Evolutionary conservation across 2,113 vertebrate genomes (phyloP).

Genomic region (Nycticryphes semicollaris): DNA sequence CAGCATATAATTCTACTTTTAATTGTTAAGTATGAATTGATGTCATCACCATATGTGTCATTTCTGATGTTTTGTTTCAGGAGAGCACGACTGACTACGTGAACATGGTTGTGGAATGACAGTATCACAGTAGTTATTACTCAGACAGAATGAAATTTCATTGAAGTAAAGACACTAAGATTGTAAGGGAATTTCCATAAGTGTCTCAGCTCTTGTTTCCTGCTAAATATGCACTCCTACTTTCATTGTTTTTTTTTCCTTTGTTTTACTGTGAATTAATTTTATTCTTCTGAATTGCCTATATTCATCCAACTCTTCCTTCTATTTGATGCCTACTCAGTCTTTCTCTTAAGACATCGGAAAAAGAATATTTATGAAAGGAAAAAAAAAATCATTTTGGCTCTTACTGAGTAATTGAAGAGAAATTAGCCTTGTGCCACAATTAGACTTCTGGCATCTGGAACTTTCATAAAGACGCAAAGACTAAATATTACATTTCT

Average conservation of each 20-base stretch:
- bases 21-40: neutral
- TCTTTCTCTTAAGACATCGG: neutral
- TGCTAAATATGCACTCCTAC: neutral
- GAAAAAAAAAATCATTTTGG: neutral
- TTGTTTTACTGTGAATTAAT: neutral
- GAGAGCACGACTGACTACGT: neutral
- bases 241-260: neutral
- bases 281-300: neutral
- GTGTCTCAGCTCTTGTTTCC: neutral
- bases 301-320: neutral
- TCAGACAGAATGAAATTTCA: neutral
- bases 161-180: neutral
- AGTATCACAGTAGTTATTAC: neutral
- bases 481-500: neutral
- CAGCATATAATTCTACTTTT: neutral
- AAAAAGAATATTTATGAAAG: neutral
- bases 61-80: neutral
- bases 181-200: neutral
- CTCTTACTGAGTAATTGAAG: neutral
- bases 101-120: neutral
- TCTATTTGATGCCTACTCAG: neutral
- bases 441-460: neutral
- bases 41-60: neutral
- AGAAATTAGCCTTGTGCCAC: neutral
- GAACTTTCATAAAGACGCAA: neutral